Base-by-base conservation (phyloP, 2,113 vertebrate genomes). In the Coreoperca whiteheadi region DNA sequence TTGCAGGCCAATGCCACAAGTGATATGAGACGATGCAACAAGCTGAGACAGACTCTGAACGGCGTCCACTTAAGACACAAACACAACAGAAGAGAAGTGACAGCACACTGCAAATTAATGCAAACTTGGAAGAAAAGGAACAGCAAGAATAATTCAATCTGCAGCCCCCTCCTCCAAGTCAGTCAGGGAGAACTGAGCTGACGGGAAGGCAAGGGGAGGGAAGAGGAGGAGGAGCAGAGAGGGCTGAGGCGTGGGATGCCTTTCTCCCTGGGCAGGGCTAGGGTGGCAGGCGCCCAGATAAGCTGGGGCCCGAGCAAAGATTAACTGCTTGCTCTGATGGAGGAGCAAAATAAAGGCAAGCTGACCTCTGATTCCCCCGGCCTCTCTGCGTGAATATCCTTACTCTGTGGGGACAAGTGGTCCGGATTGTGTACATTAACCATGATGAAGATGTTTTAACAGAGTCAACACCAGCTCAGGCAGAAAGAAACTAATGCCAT, bases 271-370 rank as follows among this genome's bases (percentile, higher is more conserved):
- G 92, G 88, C 87, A 86, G 79, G 86, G 88, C 86, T 28, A 66
- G 66, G 87, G 86, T 83, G 89, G 91, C 92, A 74, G 89, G 81
- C 80, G 32, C 71, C 83, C 85, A 91, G 94, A 94, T 94, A 94
- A 94, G 91, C 86, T 30, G 57, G 54, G 83, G 81, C 88, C 88
- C 48, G 72, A 79, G 81, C 85, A 83, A 88, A 94, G 92, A 94
- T 94, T 95, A 94, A 94, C 87, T 84, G 89, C 89, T 80, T 87
- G 83, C 87, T 91, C 90, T 83, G 91, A 93, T 89, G 87, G 87
- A 91, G 89, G 53, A 86, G 79, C 78, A 84, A 92, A 92, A 94
- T 89, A 93, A 91, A 90, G 77, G 87, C 83, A 34, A 66, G 74
- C 18, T 43, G 79, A 88, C 88, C 91, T 85, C 87, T 81, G 93